phyloP scores from a whole-genome alignment of 2,113 vertebrate genomes.

The Brachionichthys hirsutus region DNA sequence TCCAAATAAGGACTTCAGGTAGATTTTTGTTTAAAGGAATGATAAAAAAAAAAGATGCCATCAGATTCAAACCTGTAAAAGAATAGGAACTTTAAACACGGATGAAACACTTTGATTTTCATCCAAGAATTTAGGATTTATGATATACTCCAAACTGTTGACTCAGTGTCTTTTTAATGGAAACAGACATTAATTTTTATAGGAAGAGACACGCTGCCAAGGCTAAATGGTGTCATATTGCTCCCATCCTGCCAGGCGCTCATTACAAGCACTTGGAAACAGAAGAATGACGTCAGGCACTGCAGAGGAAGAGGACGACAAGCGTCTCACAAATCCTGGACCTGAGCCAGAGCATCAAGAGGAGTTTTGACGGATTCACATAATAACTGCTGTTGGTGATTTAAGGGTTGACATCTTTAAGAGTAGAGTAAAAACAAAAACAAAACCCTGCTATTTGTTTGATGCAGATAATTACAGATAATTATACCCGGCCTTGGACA shows the following conservation, averaged over 20 bases:
- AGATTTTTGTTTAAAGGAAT: background rate
- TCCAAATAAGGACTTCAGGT: background rate
- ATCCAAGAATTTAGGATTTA: constrained; percentile 18
- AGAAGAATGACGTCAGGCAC: constrained; percentile 2
- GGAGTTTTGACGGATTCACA: too few species aligned
- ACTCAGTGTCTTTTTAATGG: constrained; percentile 50
- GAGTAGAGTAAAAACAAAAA: too few species aligned
- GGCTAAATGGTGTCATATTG: constrained; percentile 15
- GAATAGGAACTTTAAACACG: background rate
- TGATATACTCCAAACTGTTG: constrained; percentile 46
- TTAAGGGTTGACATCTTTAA: too few species aligned
- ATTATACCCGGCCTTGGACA: too few species aligned
- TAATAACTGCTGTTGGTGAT: background rate
- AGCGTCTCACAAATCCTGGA: background rate
- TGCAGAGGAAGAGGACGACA: background rate
- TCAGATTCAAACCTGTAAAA: background rate
- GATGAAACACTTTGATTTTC: constrained; percentile 5
- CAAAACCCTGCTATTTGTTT: too few species aligned
- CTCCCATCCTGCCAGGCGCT: constrained; percentile 1
- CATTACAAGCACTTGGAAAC: constrained; percentile 11
- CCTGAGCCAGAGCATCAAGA: background rate
- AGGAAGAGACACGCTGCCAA: constrained; percentile 27
- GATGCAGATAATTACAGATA: too few species aligned
- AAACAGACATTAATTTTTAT: constrained; percentile 43
- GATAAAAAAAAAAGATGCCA: background rate